Base-by-base conservation (phyloP, 2,113 vertebrate species). In the Pagrus major region DNA sequence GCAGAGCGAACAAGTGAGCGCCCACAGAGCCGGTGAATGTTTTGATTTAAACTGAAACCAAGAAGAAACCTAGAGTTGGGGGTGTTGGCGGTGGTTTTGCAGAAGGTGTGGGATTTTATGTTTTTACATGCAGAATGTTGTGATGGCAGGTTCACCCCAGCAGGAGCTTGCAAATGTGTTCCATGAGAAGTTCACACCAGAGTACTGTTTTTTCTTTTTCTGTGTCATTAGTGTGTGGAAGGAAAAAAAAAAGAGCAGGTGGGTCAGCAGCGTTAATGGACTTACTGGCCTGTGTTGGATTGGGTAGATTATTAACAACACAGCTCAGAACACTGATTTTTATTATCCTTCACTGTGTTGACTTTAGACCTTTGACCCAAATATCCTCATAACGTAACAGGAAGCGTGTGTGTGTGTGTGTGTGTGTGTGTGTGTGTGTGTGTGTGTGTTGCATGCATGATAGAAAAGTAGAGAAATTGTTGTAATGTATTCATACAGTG, bases 231-330 rank as follows among this genome's bases (percentile, higher is more conserved):
- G 56, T 81, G 66, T 68, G 65, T 37, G 56, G 69, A 54, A 55
- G 3, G 23, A 39, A 2, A 16, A 18, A 46, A 60, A 37, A 46
- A 29, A 25, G 10, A 59, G 72, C 78, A 78, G 84, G 78, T 79
- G 84, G 89, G 82, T 79, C 35, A 61, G 83, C 42, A 44, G 86
- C 25, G 35, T 76, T 89, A 91, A 92, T 91, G 90, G 88, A 87
- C 77, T 78, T 79, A 78, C 58, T 90, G 91, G 83, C 61, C 63
- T 86, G 81, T 85, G 63, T 58, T 60, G 82, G 76, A 76, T 81
- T 59, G 27, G 47, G 88, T 93, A 86, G 89, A 92, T 94, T 86
- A 95, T 95, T 94, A 94, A 93, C 91, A 73, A 68, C 75, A 31
- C 25, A 9, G 65, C 75, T 61, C 15, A 74, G 69, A 85, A 87